Percentiles rank a stretch among this genome's conserved stretches.
These are phyloP conservation scores for Platycercus adscitus DNA, from an alignment of 2,113 vertebrate genomes.

Conservation along the genomic window DNA sequence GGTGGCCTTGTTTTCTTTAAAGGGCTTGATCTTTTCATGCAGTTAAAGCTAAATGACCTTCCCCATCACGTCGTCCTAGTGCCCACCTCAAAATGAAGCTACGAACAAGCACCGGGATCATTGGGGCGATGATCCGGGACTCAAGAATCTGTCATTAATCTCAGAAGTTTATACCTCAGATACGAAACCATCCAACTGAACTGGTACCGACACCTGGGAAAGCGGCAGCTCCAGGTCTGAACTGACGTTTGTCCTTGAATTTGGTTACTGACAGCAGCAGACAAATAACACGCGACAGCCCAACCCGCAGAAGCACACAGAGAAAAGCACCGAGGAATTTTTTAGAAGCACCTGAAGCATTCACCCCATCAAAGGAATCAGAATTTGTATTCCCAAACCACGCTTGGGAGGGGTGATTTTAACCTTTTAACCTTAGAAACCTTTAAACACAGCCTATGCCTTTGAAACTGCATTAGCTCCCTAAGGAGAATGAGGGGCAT, in stretches of 20 bases:
- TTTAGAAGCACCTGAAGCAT: neutral
- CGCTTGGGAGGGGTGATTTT: neutral
- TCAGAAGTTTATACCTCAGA: neutral
- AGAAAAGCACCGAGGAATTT: rapidly evolving
- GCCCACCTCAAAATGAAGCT: slow-evolving; percentile 17
- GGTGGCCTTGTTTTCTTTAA: slow-evolving; percentile 80
- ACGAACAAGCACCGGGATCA: neutral
- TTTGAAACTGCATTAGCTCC: neutral
- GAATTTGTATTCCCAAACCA: neutral
- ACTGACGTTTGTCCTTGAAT: neutral
- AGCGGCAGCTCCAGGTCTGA: neutral
- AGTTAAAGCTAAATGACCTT: slow-evolving; percentile 46
- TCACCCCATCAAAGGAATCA: neutral
- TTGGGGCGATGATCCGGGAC: neutral
- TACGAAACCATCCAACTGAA: neutral
- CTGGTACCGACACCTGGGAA: neutral
- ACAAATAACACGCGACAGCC: neutral
- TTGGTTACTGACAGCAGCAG: neutral
- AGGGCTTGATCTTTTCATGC: slow-evolving; percentile 80
- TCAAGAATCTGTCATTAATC: slow-evolving; percentile 47
- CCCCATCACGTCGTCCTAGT: slow-evolving; percentile 25
- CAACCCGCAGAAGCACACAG: neutral
- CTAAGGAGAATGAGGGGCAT: rapidly evolving
- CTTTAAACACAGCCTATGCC: neutral
- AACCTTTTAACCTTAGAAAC: neutral